Conservation (phyloP, 2,888 invertebrate genomes). For the Achlya flavicornis region DNA sequence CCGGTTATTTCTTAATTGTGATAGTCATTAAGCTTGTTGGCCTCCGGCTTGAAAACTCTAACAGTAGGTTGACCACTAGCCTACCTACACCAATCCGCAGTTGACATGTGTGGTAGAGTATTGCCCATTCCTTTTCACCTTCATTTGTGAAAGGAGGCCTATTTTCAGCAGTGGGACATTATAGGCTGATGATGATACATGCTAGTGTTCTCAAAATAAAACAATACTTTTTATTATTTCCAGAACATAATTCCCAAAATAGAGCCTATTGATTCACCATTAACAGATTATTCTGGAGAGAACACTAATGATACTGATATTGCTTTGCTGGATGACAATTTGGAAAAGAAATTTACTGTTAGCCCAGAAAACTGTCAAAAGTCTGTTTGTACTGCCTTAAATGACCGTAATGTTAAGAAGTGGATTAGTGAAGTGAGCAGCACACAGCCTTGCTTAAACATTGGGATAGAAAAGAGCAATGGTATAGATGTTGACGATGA, state of each 20-base stretch:
- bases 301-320: constrained; percentile 74
- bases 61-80: no score
- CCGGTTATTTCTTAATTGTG: no score
- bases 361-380: constrained; percentile 56
- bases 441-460: constrained; percentile 71
- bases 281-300: constrained; percentile 73
- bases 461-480: constrained; percentile 53
- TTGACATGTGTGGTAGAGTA: no score
- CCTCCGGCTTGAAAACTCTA: no score
- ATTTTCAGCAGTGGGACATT: no score
- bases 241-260: constrained; percentile 73
- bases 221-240: constrained; percentile 23
- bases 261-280: constrained; percentile 72
- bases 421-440: constrained; percentile 77
- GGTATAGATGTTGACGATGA: constrained; percentile 58
- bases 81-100: no score
- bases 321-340: constrained; percentile 61
- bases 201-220: not conserved
- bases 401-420: constrained; percentile 61
- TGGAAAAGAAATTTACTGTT: constrained; percentile 61
- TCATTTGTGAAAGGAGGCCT: no score
- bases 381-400: constrained; percentile 39
- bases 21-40: no score
- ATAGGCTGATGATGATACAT: not conserved
- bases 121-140: no score